Evolutionary conservation across 2,113 vertebrate genomes (phyloP).

Genomic region (Neomonachus schauinslandi): DNA sequence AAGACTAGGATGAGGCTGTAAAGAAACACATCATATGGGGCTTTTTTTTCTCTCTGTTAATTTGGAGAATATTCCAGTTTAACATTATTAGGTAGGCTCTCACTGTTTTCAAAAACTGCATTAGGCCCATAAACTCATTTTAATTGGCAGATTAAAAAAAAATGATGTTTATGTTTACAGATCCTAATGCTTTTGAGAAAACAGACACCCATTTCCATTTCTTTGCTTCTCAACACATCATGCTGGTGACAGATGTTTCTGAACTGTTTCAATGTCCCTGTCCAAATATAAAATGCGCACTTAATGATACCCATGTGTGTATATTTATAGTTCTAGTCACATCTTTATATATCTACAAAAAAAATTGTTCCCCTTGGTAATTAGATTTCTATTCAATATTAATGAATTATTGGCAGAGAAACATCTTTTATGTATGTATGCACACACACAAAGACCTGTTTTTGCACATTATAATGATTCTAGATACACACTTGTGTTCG

Average conservation of each 20-base stretch:
- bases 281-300: constrained; percentile 72
- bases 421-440: not conserved
- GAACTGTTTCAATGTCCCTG: constrained; percentile 55
- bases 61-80: constrained; percentile 67
- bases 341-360: constrained; percentile 64
- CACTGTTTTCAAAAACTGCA: constrained; percentile 79
- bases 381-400: constrained; percentile 73
- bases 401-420: constrained; percentile 67
- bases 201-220: constrained; percentile 64
- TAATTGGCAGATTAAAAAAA: constrained; percentile 71
- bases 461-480: not conserved
- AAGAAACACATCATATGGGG: constrained; percentile 24
- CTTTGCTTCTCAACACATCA: constrained; percentile 62
- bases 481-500: not conserved
- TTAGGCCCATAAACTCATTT: constrained; percentile 77
- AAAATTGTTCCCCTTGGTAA: constrained; percentile 57
- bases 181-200: constrained; percentile 69
- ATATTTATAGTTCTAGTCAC: constrained; percentile 28
- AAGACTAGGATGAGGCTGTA: constrained; percentile 42
- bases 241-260: constrained; percentile 72
- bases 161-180: constrained; percentile 75
- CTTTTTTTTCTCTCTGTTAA: constrained; percentile 30
- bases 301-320: constrained; percentile 68
- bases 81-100: constrained; percentile 70
- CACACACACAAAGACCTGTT: not conserved